Evolutionary conservation across 37 sponge, comb jelly and placozoan species (phyloP), one percentile per base, ranked within the genome.

Genomic region (Geodia barretti): DNA sequence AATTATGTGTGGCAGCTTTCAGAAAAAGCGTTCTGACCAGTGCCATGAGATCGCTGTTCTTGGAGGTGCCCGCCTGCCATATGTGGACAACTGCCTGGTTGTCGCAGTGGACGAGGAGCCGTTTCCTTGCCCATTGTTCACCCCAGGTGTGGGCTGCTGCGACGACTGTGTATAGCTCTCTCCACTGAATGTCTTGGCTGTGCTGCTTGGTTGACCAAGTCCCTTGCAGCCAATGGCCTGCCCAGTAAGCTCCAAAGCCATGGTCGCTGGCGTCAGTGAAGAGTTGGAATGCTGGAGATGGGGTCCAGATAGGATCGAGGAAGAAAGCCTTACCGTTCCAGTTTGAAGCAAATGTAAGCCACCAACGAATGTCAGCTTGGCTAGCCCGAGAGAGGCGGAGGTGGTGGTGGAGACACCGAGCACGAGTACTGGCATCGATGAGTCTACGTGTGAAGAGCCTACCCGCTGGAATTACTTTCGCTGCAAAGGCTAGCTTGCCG

Each of bases 221-320:
- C 0, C 39, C 69, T 1, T 74, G 39, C 29, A 86, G 60, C 87
- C 87, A 86, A 7, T 43, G 39, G 47, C 38, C 31, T 9, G 24
- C 29, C 67, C 70, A 79, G 4, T 39, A 64, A 21, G 80, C 77
- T 30, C 85, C 85, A 70, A 26, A 84, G 1, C 85, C 85, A 23
- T 29, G 26, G 1, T 35, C 23, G 47, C 81, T 81, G 30, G 81
- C 81, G 68, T 68, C 69, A 2, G 69, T 68, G 35, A 34, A 68
- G 1, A 68, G 69, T 29, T 28, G 3, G 34, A 68, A 2, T 32
- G 29, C 34, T 19, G 31, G 34, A 30, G 34, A 21, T 2, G 34
- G 31, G 31, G 34, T 68, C 69, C 69, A 68, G 34, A 21, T 8
- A 2, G 69, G 35, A 21, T 28, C 35, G 34, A 68, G 7, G 26